These are phyloP conservation scores for Danio rerio DNA, from an alignment of 2,113 vertebrate genomes.

Conservation along the genomic window DNA sequence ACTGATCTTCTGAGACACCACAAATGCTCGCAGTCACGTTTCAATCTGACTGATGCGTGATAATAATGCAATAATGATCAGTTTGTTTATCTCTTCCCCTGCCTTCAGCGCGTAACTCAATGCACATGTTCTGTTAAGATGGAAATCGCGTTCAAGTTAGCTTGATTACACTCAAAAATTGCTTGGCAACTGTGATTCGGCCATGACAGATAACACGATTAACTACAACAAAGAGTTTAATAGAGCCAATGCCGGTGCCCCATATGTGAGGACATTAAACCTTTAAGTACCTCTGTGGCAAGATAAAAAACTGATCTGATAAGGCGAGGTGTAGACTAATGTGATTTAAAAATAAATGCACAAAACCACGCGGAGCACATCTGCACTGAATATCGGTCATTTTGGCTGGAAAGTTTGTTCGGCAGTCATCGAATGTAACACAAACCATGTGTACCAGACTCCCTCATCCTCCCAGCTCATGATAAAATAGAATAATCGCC, in stretches of 20 bases:
- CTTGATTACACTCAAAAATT: conserved; percentile 35
- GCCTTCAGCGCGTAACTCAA: conserved; percentile 6
- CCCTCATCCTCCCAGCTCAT: conserved; percentile 26
- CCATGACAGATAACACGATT: conserved; percentile 39
- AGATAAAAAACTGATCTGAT: conserved; percentile 48
- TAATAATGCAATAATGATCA: conserved; percentile 16
- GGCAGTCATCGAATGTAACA: conserved; percentile 28
- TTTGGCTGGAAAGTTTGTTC: conserved; percentile 20
- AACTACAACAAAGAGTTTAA: conserved; percentile 41
- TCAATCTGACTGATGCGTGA: conserved; percentile 9
- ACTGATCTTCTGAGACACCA: not conserved
- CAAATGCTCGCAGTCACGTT: conserved; percentile 11
- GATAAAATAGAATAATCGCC: conserved; percentile 29
- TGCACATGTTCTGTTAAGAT: conserved; percentile 17
- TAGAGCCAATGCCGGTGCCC: conserved; percentile 10
- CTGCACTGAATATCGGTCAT: conserved; percentile 36
- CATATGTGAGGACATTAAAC: conserved; percentile 36
- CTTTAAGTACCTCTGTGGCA: conserved; percentile 38
- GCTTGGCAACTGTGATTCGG: not conserved
- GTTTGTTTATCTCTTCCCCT: conserved; percentile 20
- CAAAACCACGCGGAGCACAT: conserved; percentile 35
- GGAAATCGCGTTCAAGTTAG: conserved; percentile 9
- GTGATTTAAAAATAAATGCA: conserved; percentile 49
- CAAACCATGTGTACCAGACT: conserved; percentile 33
- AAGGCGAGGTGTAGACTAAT: conserved; percentile 47